A percentile compares a stretch with the other conserved stretches of the same genome.
Conservation (phyloP, 2,888 invertebrate genomes). For the Chrysotoxum bicinctum region DNA sequence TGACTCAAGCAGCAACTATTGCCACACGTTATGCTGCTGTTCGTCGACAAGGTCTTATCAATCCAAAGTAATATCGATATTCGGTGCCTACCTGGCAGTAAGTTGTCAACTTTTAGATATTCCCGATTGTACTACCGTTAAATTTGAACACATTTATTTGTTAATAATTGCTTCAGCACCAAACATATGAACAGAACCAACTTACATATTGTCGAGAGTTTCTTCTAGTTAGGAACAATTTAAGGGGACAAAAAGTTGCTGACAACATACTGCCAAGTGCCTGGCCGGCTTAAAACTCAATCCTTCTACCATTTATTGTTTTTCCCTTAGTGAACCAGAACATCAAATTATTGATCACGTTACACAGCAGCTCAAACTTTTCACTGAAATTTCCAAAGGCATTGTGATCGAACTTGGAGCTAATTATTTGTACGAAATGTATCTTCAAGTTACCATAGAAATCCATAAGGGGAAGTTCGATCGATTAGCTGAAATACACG, state of each 20-base stretch:
- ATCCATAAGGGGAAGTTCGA: conserved; percentile 90
- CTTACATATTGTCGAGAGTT: too few species aligned
- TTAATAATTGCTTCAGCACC: too few species aligned
- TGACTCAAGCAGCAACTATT: conserved; percentile 92
- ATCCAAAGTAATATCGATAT: conserved; percentile 84
- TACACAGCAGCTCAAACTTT: conserved; percentile 95
- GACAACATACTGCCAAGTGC: not conserved
- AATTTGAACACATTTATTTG: too few species aligned
- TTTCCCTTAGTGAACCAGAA: conserved; percentile 87
- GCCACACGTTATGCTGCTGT: conserved; percentile 95
- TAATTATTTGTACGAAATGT: conserved; percentile 90
- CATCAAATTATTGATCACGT: conserved; percentile 95
- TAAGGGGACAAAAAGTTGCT: not conserved
- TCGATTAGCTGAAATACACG: conserved; percentile 91
- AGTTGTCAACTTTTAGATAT: not conserved
- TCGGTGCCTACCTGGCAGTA: not conserved
- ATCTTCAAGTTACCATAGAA: conserved; percentile 90
- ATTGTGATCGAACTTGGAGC: conserved; percentile 90
- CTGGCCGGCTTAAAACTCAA: not conserved
- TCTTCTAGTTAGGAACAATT: not conserved
- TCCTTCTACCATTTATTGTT: conserved; percentile 41
- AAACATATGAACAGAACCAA: too few species aligned
- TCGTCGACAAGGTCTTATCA: conserved; percentile 92
- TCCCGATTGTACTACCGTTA: too few species aligned
- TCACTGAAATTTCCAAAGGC: conserved; percentile 90